Evolutionary conservation across 2,797 vertebrate genomes (phyloP).

Genomic region (Thamnophis elegans): DNA sequence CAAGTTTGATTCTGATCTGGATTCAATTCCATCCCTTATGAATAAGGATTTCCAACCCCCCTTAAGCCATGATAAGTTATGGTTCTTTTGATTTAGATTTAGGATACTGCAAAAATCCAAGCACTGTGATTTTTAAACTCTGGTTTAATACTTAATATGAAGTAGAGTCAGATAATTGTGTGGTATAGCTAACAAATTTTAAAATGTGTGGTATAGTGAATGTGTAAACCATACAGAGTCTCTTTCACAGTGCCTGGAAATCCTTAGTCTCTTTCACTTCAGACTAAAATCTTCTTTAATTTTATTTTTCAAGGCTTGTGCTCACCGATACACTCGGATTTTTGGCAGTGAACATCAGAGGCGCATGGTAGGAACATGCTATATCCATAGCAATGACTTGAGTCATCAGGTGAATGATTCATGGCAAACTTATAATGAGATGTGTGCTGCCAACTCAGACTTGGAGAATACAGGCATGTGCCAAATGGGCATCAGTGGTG

Average conservation of each 20-base stretch:
- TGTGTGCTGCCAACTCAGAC: conserved; percentile 82
- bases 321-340: conserved; percentile 86
- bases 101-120: neutral
- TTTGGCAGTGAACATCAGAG: conserved; percentile 76
- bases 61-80: neutral
- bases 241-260: neutral
- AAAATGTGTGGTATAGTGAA: neutral
- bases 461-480: conserved; percentile 83
- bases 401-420: conserved; percentile 74
- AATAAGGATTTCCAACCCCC: neutral
- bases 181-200: neutral
- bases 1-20: neutral
- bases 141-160: neutral
- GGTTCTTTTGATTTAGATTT: neutral
- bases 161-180: neutral
- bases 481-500: conserved; percentile 88
- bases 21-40: neutral
- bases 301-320: conserved; percentile 80
- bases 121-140: neutral
- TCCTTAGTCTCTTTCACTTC: fast-evolving
- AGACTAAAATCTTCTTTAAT: neutral
- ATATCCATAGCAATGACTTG: conserved; percentile 85
- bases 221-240: neutral
- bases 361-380: conserved; percentile 92
- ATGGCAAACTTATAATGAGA: conserved; percentile 86